Evolutionary conservation across 2,113 vertebrate genomes (phyloP).

Genomic region (Oncorhynchus clarkii): DNA sequence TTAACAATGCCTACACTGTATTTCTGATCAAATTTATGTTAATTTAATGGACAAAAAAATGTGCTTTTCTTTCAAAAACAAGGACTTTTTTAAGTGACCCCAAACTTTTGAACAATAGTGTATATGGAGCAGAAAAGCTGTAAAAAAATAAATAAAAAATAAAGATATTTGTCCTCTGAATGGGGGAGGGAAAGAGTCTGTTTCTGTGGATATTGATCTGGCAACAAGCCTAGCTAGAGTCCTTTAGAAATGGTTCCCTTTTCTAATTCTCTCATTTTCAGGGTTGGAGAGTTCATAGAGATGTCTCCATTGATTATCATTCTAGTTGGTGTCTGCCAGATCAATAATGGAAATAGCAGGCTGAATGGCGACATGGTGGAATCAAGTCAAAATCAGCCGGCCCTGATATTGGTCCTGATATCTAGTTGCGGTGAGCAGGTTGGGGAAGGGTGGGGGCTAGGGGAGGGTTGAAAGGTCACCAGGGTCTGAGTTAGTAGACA

Average conservation of each 20-base stretch:
- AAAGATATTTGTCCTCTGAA: too few species aligned
- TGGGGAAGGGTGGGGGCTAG: neutral
- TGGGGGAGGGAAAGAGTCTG: too few species aligned
- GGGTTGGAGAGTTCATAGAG: constrained; percentile 57
- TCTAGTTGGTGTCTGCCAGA: constrained; percentile 46
- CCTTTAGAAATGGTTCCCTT: neutral
- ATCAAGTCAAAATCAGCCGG: constrained; percentile 22
- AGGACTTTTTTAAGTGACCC: too few species aligned
- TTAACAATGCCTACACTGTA: too few species aligned
- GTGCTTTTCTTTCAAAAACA: too few species aligned
- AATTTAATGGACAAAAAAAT: too few species aligned
- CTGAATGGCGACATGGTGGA: constrained; percentile 7
- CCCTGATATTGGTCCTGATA: constrained; percentile 13
- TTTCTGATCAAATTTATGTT: too few species aligned
- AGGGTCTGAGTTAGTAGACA: neutral
- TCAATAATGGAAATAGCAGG: constrained; percentile 57
- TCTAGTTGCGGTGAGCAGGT: neutral
- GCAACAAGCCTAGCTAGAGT: neutral
- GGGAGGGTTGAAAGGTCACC: constrained; percentile 22
- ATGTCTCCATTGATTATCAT: constrained; percentile 68
- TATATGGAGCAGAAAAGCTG: too few species aligned
- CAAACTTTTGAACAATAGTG: too few species aligned
- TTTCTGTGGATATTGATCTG: neutral
- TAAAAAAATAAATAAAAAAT: too few species aligned
- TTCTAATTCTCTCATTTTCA: constrained; percentile 30